These are phyloP conservation scores for Loxodonta africana DNA, from an alignment of 2,113 vertebrate genomes.

Conservation along the genomic window DNA sequence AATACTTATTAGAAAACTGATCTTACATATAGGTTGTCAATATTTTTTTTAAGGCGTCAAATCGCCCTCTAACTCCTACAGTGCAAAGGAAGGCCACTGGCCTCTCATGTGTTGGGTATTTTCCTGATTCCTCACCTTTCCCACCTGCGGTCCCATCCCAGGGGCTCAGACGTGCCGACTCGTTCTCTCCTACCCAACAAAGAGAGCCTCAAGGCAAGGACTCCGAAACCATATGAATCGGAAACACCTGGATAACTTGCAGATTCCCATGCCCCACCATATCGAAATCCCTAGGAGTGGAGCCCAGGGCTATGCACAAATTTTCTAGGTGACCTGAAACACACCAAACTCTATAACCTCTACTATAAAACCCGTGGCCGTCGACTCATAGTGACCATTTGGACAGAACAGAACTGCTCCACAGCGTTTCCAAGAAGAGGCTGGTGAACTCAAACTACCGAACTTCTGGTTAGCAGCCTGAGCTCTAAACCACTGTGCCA, in stretches of 20 bases:
- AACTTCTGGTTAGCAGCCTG: no score
- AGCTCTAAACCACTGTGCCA: no score
- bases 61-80: neutral
- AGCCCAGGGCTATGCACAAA: neutral
- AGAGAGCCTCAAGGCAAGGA: neutral
- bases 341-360: constrained; percentile 21
- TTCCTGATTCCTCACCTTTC: constrained; percentile 39
- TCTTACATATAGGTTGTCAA: neutral
- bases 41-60: constrained; percentile 7
- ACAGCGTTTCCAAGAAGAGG: no score
- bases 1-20: constrained; percentile 53
- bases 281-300: neutral
- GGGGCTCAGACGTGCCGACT: neutral
- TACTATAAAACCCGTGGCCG: neutral
- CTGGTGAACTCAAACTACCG: no score
- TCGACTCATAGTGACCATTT: neutral
- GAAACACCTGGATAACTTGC: neutral
- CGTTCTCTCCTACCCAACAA: neutral
- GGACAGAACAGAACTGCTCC: neutral
- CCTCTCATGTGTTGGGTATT: neutral
- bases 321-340: neutral
- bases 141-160: neutral
- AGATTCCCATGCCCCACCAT: neutral
- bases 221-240: neutral
- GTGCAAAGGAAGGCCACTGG: neutral